Evolutionary conservation across 2,888 invertebrate species (phyloP).

Genomic region (Rhodophaea formosa): DNA sequence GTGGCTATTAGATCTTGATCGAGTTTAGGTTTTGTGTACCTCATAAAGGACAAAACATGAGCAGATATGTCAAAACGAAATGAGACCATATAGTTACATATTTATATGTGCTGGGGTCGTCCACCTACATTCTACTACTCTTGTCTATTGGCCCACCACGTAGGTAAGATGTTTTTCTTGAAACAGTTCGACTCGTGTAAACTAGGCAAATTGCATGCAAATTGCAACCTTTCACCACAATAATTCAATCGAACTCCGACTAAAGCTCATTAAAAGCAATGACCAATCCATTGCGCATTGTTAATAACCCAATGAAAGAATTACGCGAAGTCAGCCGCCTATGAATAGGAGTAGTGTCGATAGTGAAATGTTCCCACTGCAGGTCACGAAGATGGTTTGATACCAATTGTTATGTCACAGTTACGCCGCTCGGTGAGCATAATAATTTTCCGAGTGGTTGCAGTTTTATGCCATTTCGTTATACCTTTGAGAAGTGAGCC

Average conservation of each 20-base stretch:
- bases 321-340: constrained; percentile 41
- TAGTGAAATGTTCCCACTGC: constrained; percentile 49
- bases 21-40: too few relatives aligned
- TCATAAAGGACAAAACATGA: too few relatives aligned
- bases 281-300: constrained; percentile 42
- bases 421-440: constrained; percentile 38
- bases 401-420: constrained; percentile 63
- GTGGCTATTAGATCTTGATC: too few relatives aligned
- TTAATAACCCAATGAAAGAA: constrained; percentile 28
- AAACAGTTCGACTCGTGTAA: not conserved
- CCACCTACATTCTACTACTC: too few relatives aligned
- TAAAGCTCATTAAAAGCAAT: constrained; percentile 37
- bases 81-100: too few relatives aligned
- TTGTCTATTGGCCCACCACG: too few relatives aligned
- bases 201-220: constrained; percentile 33
- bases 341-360: constrained; percentile 53
- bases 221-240: constrained; percentile 33
- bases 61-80: too few relatives aligned
- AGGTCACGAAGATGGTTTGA: constrained; percentile 53
- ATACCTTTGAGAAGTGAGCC: constrained; percentile 44
- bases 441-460: constrained; percentile 65
- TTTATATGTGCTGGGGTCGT: too few relatives aligned
- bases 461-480: constrained; percentile 47
- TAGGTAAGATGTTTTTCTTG: too few relatives aligned
- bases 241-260: constrained; percentile 23